Percentiles rank a stretch among this genome's conserved stretches.
These are phyloP conservation scores for Odontocolon sp. DNA, from an alignment of 2,888 invertebrate species.

Conservation along the genomic window DNA sequence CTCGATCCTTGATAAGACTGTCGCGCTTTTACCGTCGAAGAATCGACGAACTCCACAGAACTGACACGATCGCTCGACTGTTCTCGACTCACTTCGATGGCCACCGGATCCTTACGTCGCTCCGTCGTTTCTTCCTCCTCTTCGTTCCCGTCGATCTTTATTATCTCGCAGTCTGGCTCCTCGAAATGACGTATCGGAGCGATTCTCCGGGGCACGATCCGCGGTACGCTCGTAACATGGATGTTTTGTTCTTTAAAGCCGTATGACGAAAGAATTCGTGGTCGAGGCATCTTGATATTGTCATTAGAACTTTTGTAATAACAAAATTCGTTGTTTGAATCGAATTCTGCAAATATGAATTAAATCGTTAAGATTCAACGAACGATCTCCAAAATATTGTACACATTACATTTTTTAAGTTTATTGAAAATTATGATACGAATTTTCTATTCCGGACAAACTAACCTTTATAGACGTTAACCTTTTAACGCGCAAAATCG, in stretches of 20 bases:
- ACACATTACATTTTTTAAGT: no score
- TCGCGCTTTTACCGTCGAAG: not conserved
- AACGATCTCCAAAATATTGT: no score
- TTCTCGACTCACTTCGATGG: constrained; percentile 8
- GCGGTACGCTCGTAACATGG: not conserved
- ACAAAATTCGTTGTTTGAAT: not conserved
- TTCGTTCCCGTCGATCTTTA: constrained; percentile 3
- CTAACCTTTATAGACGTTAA: no score
- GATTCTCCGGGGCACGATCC: not conserved
- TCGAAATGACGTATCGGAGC: not conserved
- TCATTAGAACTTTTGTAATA: not conserved
- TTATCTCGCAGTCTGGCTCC: constrained; percentile 19
- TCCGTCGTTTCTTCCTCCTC: not conserved
- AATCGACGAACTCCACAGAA: not conserved
- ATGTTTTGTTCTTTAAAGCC: not conserved
- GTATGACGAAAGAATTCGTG: constrained; percentile 28
- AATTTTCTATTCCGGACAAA: no score
- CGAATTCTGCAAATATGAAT: no score
- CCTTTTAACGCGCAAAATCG: no score
- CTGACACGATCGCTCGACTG: not conserved
- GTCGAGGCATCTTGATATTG: constrained; percentile 10
- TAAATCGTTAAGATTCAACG: no score
- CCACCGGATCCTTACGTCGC: not conserved
- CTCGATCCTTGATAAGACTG: not conserved
- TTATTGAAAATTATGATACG: no score